phyloP scores from a whole-genome alignment of 2,888 invertebrate genomes.

The Trimorus sp. region DNA sequence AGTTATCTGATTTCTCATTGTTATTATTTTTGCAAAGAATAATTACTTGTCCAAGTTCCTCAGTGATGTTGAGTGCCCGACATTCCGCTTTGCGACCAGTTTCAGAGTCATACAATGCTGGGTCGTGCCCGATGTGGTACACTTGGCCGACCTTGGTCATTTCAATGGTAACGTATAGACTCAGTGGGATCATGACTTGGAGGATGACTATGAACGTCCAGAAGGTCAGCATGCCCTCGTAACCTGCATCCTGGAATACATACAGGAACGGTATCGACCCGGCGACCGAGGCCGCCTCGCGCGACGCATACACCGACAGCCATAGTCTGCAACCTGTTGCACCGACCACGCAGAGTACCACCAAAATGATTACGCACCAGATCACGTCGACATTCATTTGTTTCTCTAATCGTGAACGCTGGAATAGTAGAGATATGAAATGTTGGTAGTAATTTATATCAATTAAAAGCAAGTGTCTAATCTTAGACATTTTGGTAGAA shows the following conservation, averaged over 20 bases:
- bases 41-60: constrained; percentile 94
- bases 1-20: too few relatives aligned
- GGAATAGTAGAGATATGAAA: constrained; percentile 81
- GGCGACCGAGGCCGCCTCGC: constrained; percentile 26
- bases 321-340: constrained; percentile 95
- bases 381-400: constrained; percentile 98
- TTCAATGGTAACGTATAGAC: constrained; percentile 98
- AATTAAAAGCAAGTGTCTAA: too few relatives aligned
- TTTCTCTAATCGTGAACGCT: constrained; percentile 94
- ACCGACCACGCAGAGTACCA: constrained; percentile 94
- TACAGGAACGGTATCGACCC: constrained; percentile 87
- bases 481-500: too few relatives aligned
- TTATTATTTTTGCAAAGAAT: too few relatives aligned
- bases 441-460: too few relatives aligned
- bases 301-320: constrained; percentile 84
- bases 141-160: constrained; percentile 98
- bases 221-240: constrained; percentile 93
- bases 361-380: constrained; percentile 96
- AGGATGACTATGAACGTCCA: constrained; percentile 98
- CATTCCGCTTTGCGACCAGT: constrained; percentile 93
- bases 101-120: constrained; percentile 91
- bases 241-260: constrained; percentile 84
- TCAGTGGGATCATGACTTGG: constrained; percentile 98
- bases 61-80: constrained; percentile 97
- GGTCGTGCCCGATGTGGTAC: constrained; percentile 96